Percentiles rank a stretch among this genome's conserved stretches.
phyloP scores from a whole-genome alignment of 92 coral and sea anemone species.

The Porites rus region DNA sequence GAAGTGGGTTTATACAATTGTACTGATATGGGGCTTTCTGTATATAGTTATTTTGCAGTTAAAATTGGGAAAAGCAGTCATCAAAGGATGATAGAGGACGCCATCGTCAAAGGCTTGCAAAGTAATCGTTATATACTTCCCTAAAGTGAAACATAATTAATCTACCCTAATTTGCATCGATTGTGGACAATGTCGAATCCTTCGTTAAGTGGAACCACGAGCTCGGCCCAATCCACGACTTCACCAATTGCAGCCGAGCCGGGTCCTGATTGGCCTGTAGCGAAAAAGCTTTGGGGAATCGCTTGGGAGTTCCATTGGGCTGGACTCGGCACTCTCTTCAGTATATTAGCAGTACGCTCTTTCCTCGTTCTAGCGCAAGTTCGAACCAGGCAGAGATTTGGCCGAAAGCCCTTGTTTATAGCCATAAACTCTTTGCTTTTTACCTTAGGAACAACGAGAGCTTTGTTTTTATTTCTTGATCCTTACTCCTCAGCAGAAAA shows the following conservation, averaged over 20 bases:
- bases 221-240: neutral
- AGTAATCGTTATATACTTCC: neutral
- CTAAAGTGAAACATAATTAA: neutral
- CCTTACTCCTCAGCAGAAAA: slow-evolving; percentile 76
- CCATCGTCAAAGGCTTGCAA: too few relatives aligned
- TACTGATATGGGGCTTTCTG: too few relatives aligned
- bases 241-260: slow-evolving; percentile 70
- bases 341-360: slow-evolving; percentile 69
- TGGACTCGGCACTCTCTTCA: slow-evolving; percentile 74
- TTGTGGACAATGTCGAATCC: neutral
- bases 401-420: slow-evolving; percentile 42
- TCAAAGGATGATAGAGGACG: too few relatives aligned
- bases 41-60: too few relatives aligned
- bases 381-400: slow-evolving; percentile 30
- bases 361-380: slow-evolving; percentile 59
- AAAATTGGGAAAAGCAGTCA: too few relatives aligned
- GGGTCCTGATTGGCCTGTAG: slow-evolving; percentile 86
- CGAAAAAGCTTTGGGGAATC: slow-evolving; percentile 75
- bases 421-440: slow-evolving; percentile 71
- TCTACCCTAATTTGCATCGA: too few relatives aligned
- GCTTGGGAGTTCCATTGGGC: slow-evolving; percentile 91
- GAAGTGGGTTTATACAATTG: too few relatives aligned
- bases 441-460: slow-evolving; percentile 67
- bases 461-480: slow-evolving; percentile 63
- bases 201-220: neutral